Evolutionary conservation across 2,888 invertebrate species (phyloP).

Genomic region (Eupithecia exiguata): DNA sequence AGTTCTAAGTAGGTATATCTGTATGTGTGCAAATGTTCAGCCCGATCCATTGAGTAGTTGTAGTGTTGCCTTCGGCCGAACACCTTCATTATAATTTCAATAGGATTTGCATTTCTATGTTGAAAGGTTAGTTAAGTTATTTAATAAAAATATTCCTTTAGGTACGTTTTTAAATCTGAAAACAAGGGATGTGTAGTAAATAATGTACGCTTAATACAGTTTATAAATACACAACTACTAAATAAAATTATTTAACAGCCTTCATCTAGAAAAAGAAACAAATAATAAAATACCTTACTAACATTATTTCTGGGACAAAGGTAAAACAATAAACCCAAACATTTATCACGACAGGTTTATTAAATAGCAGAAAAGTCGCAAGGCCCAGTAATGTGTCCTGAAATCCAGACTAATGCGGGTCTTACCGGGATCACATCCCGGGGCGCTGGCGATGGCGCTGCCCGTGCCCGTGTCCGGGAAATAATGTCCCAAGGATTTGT

Average conservation of each 20-base stretch:
- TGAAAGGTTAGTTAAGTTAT: no score
- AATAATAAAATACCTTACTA: background rate
- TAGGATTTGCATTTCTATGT: no score
- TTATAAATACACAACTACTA: background rate
- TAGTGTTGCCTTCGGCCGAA: no score
- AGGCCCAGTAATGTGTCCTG: slow-evolving; percentile 42
- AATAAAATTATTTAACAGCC: background rate
- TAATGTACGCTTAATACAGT: no score
- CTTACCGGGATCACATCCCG: slow-evolving; percentile 50
- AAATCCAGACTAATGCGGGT: slow-evolving; percentile 64
- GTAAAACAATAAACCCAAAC: slow-evolving; percentile 7
- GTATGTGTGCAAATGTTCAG: no score
- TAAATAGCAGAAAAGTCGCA: slow-evolving; percentile 51
- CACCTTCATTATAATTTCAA: no score
- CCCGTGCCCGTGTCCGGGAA: slow-evolving; percentile 48
- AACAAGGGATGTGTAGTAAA: background rate
- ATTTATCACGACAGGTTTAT: slow-evolving; percentile 36
- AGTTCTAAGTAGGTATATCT: no score
- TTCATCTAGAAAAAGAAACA: background rate
- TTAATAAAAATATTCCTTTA: background rate
- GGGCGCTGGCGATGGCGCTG: slow-evolving; percentile 22
- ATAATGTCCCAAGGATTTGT: slow-evolving; percentile 43
- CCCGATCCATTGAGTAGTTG: no score
- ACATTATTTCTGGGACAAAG: background rate
- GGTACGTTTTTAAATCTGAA: background rate